Evolutionary conservation across 2,797 vertebrate genomes (phyloP), one percentile per base, ranked within the genome.

Genomic region (Cossypha niveicapilla): DNA sequence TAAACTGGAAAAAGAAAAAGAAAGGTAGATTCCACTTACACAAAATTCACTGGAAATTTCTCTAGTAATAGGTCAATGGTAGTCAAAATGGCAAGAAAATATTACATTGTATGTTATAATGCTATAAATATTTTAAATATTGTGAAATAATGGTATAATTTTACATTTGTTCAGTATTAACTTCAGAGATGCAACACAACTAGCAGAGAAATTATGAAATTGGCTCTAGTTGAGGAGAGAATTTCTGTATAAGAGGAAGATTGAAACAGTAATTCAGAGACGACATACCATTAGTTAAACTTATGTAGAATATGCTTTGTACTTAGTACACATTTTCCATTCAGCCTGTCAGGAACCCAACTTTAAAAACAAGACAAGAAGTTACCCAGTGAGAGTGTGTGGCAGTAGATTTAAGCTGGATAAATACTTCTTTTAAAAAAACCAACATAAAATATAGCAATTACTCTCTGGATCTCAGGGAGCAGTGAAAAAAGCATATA

Each of bases 401-500:
- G 62, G 12, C 45, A 88, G 30, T 67, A 75, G 75, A 91, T 88
- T 67, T 72, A 78, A 35, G 2, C 9, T 62, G n/a, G 32, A 32
- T 44, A 62, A 81, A 32, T 44, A 48, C 27, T 30, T 51, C 6
- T 50, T 57, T 17, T 7, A 16, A 53, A 66, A 66, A 45, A 45
- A 39, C 0, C 9, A 17, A 2, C 3, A 18, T 30, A 18, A 5
- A 45, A 22, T 54, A 18, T 28, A 74, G 21, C 21, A 57, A 57
- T 53, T 62, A 50, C 25, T 35, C 19, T 72, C 32, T 54, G 54
- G 6, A 75, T 81, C 27, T 75, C 6, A 11, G 11, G 6, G 9
- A 11, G 6, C 0, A 0, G 3, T 2, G 2, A 1, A 9, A 27
- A 32, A 67, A 30, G 3, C 8, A 56, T n/a, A 11, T 45, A 7